Evolutionary conservation across 2,888 invertebrate species (phyloP), one percentile per base, ranked within the genome.

Genomic region (Xylota segnis): DNA sequence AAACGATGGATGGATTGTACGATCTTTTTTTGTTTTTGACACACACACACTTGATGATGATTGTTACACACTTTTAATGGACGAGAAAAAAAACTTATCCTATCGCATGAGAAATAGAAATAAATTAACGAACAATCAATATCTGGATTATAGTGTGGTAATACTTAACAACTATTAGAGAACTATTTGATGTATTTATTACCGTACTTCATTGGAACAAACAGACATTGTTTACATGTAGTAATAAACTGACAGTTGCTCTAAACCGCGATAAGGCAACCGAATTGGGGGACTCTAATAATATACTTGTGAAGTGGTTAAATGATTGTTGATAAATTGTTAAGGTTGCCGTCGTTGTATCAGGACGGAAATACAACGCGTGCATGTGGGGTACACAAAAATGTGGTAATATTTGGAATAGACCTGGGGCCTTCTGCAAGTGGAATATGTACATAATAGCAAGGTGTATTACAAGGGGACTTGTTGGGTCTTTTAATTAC

Each of bases 121-220:
- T 29, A 66, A 72, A 72, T 61, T 78, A 72, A 63, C 43, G 34
- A 40, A 74, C 78, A 83, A 63, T 72, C 72, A 54, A 68, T 78
- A 68, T 59, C 40, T 40, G 47, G 32, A 70, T 68, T 54, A 47
- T 66, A 61, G 45, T 52, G 18, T 59, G 32, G 59, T 61, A 66
- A 77, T 72, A 65, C 77, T 65, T 78, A 72, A 77, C 59, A 54
- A 83, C 66, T 72, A 54, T 54, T 40, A 66, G 47, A 59, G 58
- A 68, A 68, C 65, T 47, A 18, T 59, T 59, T 50, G 59, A 50
- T 75, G 34, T 32, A 75, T 45, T 37, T 65, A 74, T 65, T 63
- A 37, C 65, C 52, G 52, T 7, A 40, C 50, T 68, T 59, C 66
- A 70, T 68, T 56, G 54, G 29, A 7, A 16, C 29, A 23, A 18